Evolutionary conservation across 2,888 invertebrate genomes (phyloP).

Genomic region (Nycteola revayana): DNA sequence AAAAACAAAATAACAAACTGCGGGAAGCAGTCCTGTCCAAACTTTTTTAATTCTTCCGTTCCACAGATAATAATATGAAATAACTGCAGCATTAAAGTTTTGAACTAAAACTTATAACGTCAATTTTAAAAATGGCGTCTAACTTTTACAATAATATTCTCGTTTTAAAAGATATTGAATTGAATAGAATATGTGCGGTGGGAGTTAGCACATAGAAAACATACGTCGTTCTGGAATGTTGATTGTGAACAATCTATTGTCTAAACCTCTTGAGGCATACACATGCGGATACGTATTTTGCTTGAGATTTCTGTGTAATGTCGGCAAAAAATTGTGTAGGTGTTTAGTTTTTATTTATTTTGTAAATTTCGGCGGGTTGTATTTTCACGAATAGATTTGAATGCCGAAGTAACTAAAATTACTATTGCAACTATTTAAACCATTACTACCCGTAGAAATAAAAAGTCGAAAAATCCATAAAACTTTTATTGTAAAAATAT

Average conservation of each 20-base stretch:
- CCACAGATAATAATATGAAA: constrained; percentile 2
- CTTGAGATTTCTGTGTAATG: no score
- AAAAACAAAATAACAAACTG: no score
- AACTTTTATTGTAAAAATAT: no score
- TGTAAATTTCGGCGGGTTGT: no score
- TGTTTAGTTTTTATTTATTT: no score
- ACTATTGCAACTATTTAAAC: no score
- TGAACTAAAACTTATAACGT: constrained; percentile 3
- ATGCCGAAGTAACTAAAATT: no score
- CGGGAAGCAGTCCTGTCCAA: constrained; percentile 2
- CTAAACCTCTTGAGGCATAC: constrained; percentile 24
- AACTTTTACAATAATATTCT: no score
- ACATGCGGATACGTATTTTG: not conserved
- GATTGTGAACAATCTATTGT: constrained; percentile 29
- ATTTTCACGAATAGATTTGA: no score
- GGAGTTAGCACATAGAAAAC: constrained; percentile 4
- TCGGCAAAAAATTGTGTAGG: no score
- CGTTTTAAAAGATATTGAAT: constrained; percentile 13
- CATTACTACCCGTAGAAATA: no score
- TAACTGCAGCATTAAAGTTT: constrained; percentile 9
- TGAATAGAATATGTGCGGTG: constrained; percentile 12
- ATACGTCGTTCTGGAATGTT: constrained; percentile 12
- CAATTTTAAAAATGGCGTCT: constrained; percentile 1
- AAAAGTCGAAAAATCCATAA: no score
- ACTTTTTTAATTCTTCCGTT: constrained; percentile 16